A percentile compares a stretch with the other conserved stretches of the same genome.
Evolutionary conservation across 2,797 vertebrate species (phyloP).

Genomic region (Alectoris magna): DNA sequence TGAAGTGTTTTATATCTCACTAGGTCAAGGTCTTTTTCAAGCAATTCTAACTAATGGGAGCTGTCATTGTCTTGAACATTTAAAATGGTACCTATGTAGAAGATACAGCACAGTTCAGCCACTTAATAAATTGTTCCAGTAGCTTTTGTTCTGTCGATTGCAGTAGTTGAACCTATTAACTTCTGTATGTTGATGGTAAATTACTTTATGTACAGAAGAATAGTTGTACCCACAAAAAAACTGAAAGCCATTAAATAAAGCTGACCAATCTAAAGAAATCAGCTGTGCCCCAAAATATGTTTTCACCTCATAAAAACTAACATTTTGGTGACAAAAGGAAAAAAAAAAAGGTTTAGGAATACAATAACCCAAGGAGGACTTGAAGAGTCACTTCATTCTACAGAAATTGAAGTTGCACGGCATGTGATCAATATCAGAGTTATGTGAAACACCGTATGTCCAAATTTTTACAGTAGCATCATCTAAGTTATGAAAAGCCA

Average conservation of each 20-base stretch:
- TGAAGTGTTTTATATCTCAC: background rate
- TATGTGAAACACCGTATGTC: background rate
- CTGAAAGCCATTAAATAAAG: background rate
- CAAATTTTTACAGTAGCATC: background rate
- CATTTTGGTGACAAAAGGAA: background rate
- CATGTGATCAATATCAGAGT: background rate
- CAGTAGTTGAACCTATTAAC: background rate
- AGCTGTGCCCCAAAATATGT: background rate
- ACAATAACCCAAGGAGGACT: background rate
- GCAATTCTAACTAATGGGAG: background rate
- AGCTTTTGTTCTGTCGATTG: background rate
- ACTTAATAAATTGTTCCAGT: background rate
- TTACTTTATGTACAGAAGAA: background rate
- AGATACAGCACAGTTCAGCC: accelerated
- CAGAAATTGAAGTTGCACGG: background rate
- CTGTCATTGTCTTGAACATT: background rate
- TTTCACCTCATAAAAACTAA: background rate
- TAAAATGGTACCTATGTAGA: background rate
- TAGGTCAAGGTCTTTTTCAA: background rate
- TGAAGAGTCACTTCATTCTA: background rate
- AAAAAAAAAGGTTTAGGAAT: background rate
- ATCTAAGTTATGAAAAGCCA: background rate
- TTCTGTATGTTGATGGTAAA: accelerated
- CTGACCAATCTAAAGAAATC: background rate
- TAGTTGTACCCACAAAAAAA: background rate